Percentiles rank a stretch among this genome's conserved stretches.
Evolutionary conservation across 2,888 invertebrate species (phyloP).

Genomic region (Carabus problematicus): DNA sequence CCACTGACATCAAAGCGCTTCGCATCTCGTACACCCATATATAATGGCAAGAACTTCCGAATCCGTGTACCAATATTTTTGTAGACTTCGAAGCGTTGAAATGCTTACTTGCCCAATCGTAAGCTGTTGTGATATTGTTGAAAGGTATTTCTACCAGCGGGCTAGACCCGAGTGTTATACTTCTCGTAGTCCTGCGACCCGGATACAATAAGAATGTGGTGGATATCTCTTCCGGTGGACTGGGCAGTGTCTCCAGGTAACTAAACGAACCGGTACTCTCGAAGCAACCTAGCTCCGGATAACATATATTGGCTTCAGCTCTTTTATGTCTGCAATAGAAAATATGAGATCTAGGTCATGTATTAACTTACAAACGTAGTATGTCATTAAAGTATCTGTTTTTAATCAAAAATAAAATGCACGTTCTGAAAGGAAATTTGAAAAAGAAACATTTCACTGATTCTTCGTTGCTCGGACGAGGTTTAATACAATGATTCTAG

Average conservation of each 20-base stretch:
- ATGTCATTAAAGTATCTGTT: too few relatives aligned
- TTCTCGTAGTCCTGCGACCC: constrained; percentile 58
- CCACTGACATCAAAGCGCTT: constrained; percentile 87
- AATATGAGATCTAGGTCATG: not conserved
- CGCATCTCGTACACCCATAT: constrained; percentile 96
- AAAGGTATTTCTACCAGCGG: constrained; percentile 76
- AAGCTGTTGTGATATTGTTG: constrained; percentile 74
- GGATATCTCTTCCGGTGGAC: constrained; percentile 83
- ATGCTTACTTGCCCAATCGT: constrained; percentile 67
- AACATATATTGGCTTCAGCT: constrained; percentile 82
- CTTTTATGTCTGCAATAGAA: constrained; percentile 68
- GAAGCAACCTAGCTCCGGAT: constrained; percentile 90
- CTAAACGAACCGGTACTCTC: constrained; percentile 89
- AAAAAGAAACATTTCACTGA: too few relatives aligned
- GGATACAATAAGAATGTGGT: constrained; percentile 84
- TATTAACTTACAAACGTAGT: not conserved
- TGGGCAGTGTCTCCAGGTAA: constrained; percentile 88
- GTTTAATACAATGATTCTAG: too few relatives aligned
- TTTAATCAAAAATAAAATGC: too few relatives aligned
- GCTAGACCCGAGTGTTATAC: constrained; percentile 53
- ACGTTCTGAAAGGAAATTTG: too few relatives aligned
- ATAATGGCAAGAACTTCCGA: constrained; percentile 88
- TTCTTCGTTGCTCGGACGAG: too few relatives aligned
- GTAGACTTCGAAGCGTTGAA: constrained; percentile 74
- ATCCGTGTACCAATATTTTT: constrained; percentile 90